These are phyloP conservation scores for Rotaria socialis DNA, from an alignment of 2,888 invertebrate genomes.

Conservation along the genomic window DNA sequence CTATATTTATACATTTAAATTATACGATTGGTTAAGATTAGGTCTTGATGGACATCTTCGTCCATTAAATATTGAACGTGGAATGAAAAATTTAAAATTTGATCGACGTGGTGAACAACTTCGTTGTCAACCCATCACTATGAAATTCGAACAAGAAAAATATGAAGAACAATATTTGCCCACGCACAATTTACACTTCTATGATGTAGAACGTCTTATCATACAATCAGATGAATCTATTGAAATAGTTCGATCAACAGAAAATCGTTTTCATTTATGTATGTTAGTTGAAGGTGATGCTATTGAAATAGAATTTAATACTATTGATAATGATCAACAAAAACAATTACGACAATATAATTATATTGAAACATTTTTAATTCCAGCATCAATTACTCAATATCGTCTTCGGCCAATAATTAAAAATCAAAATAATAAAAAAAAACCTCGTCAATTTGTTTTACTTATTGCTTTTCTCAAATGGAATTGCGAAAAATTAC, in stretches of 20 bases:
- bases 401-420: background rate
- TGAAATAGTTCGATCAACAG: background rate
- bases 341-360: background rate
- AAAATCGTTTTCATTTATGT: constrained; percentile 36
- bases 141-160: background rate
- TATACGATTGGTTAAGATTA: constrained; percentile 28
- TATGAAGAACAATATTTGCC: constrained; percentile 20
- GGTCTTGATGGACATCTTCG: background rate
- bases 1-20: constrained; percentile 28
- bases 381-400: background rate
- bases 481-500: constrained; percentile 18
- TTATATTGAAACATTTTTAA: constrained; percentile 33
- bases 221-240: background rate
- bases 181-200: constrained; percentile 26
- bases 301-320: background rate
- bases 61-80: constrained; percentile 25
- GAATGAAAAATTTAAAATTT: constrained; percentile 31
- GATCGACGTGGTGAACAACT: background rate
- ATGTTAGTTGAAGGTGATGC: constrained; percentile 37
- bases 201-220: background rate
- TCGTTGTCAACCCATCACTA: background rate
- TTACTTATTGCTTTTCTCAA: background rate
- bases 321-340: background rate
- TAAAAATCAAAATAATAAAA: background rate
- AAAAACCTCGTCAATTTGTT: background rate